A percentile compares a stretch with the other conserved stretches of the same genome.
Evolutionary conservation across 2,888 invertebrate species (phyloP).

Genomic region (Proisotoma minuta): DNA sequence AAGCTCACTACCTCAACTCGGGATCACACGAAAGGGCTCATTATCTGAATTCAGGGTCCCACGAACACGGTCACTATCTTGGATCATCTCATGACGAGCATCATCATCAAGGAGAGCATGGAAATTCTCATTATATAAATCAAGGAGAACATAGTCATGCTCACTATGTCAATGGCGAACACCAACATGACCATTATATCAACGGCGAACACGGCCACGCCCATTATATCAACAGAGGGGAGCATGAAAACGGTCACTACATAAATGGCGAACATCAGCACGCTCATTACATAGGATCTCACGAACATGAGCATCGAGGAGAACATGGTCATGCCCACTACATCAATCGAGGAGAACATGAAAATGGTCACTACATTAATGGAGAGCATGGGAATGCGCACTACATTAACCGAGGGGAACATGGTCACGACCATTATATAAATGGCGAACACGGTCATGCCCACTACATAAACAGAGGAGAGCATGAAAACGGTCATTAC

Average conservation of each 20-base stretch:
- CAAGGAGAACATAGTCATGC: not conserved
- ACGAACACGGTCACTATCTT: not conserved
- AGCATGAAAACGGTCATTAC: not conserved
- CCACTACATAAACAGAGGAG: not conserved
- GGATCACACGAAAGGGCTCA: constrained; percentile 3
- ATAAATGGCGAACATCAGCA: not conserved
- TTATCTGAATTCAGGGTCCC: not conserved
- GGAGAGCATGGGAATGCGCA: not conserved
- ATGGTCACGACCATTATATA: not conserved
- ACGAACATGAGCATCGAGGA: not conserved
- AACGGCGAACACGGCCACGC: not conserved
- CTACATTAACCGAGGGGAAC: not conserved
- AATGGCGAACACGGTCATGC: not conserved
- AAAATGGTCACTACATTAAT: not conserved
- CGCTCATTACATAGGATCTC: not conserved
- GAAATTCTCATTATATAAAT: not conserved
- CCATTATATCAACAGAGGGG: not conserved
- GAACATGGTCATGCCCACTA: not conserved
- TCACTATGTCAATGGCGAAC: not conserved
- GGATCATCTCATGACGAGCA: not conserved
- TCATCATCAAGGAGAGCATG: not conserved
- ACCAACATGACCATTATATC: not conserved
- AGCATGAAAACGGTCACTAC: constrained; percentile 1
- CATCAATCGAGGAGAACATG: not conserved
- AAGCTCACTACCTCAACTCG: not conserved